phyloP scores from a whole-genome alignment of 2,797 vertebrate genomes.

The Notolabrus celidotus region DNA sequence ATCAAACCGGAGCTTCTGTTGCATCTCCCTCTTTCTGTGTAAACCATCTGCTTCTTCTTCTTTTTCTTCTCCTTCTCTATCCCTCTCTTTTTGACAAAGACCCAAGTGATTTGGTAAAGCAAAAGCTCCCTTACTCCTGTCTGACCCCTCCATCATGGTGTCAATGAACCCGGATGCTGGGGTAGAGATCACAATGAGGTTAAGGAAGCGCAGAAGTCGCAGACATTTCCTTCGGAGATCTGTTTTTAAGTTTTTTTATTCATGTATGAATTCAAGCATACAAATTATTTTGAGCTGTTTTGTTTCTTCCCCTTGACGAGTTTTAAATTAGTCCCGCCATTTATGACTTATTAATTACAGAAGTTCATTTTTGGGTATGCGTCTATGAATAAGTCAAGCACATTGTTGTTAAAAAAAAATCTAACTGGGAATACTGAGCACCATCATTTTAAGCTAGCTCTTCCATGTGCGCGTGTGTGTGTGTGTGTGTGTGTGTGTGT shows the following conservation, averaged over 20 bases:
- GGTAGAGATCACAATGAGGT: conserved; percentile 44
- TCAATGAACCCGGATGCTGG: conserved; percentile 63
- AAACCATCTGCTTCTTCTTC: conserved; percentile 21
- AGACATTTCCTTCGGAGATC: background rate
- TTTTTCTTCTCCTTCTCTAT: conserved; percentile 18
- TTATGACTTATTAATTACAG: conserved; percentile 1
- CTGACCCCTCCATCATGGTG: conserved; percentile 67
- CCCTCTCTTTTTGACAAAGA: conserved; percentile 64
- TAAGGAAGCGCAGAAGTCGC: conserved; percentile 21
- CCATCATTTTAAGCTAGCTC: background rate
- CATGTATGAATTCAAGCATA: no score
- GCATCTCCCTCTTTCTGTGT: conserved; percentile 16
- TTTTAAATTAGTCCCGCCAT: conserved; percentile 41
- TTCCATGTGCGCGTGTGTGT: conserved; percentile 1
- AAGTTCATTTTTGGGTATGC: conserved; percentile 11
- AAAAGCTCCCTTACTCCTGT: conserved; percentile 57
- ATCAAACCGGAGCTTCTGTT: conserved; percentile 51
- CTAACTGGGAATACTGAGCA: background rate
- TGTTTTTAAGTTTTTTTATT: background rate
- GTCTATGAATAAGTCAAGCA: background rate
- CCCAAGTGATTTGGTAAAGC: conserved; percentile 57
- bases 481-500: conserved; percentile 22
- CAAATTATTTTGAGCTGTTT: background rate
- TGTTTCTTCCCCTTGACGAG: conserved; percentile 64
- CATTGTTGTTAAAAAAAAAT: conserved; percentile 3